phyloP scores from a whole-genome alignment of 1,140 invertebrate genomes.

The Conus ventricosus region DNA sequence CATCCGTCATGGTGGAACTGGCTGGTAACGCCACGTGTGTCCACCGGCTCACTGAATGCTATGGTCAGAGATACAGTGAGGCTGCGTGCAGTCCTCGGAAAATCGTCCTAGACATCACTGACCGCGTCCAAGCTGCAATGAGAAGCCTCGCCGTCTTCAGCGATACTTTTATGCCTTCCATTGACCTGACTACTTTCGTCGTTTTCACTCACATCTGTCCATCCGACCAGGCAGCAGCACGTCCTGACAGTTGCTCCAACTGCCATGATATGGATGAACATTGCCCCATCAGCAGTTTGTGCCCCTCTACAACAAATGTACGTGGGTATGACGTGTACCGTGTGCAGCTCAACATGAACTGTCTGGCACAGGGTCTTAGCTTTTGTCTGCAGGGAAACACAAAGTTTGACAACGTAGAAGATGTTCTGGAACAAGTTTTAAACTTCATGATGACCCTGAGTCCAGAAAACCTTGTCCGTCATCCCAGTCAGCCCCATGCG shows the following conservation, averaged over 20 bases:
- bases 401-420: constrained; percentile 15
- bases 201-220: background rate
- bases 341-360: constrained; percentile 22
- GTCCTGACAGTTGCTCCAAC: background rate
- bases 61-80: background rate
- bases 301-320: background rate
- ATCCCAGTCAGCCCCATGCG: background rate
- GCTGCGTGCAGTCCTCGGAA: background rate
- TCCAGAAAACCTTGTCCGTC: background rate
- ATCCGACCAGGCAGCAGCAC: background rate
- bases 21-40: background rate
- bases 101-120: constrained; percentile 23
- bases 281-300: background rate
- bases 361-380: background rate
- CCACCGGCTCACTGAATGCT: background rate
- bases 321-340: background rate
- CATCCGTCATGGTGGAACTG: background rate
- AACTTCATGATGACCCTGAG: background rate
- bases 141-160: background rate
- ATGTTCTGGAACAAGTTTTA: background rate
- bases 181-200: constrained; percentile 18
- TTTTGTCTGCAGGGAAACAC: background rate
- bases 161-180: background rate
- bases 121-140: background rate
- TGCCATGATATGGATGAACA: background rate